phyloP scores from a whole-genome alignment of 2,797 vertebrate genomes.

The Luscinia megarhynchos region DNA sequence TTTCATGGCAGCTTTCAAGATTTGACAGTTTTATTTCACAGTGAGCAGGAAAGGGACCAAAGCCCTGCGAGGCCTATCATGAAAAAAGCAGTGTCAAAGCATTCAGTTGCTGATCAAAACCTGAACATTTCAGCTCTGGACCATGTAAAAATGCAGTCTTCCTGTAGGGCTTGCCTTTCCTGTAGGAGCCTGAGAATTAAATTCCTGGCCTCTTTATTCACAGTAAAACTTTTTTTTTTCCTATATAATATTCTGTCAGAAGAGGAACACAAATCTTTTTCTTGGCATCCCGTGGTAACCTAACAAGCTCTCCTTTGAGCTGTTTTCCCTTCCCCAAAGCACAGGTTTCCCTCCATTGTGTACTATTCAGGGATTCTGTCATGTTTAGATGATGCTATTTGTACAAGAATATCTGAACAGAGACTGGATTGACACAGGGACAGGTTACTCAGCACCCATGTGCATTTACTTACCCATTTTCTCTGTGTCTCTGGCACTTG shows the following conservation, averaged over 20 bases:
- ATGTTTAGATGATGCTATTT: background rate
- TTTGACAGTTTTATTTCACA: conserved; percentile 2
- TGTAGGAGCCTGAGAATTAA: background rate
- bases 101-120: conserved; percentile 26
- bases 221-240: background rate
- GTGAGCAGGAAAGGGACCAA: background rate
- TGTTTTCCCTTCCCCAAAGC: background rate
- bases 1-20: conserved; percentile 23
- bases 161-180: background rate
- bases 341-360: background rate
- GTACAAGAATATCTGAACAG: background rate
- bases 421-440: background rate
- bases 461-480: background rate
- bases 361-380: background rate
- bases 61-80: background rate
- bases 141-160: background rate
- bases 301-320: background rate
- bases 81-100: background rate
- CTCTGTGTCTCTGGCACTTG: background rate
- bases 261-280: background rate
- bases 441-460: background rate
- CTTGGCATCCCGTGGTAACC: background rate
- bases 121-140: background rate
- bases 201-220: background rate
- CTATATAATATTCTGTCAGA: background rate